Conservation (phyloP, 2,113 vertebrate genomes). For the Corythaixoides concolor region DNA sequence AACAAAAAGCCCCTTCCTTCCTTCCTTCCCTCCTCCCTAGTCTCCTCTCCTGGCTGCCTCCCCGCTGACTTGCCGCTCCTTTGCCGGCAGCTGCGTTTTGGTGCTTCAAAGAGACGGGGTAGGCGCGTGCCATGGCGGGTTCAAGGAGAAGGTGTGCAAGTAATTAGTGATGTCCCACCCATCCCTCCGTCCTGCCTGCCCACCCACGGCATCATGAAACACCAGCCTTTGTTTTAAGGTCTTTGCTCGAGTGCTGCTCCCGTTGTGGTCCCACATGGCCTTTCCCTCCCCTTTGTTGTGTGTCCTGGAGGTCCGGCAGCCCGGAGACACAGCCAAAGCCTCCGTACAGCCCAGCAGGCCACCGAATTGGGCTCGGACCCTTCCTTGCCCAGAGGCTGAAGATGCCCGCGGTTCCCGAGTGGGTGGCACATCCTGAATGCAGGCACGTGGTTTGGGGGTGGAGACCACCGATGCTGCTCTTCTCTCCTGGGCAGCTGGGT, state of each 20-base stretch:
- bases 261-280: fast-evolving
- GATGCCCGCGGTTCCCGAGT: fast-evolving
- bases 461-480: background rate
- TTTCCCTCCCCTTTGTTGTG: background rate
- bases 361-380: background rate
- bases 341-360: background rate
- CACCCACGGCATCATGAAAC: background rate
- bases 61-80: background rate
- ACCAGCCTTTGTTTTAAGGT: background rate
- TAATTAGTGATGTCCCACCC: background rate
- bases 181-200: background rate
- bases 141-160: background rate
- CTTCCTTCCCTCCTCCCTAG: too few relatives aligned
- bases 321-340: background rate
- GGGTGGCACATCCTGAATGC: background rate
- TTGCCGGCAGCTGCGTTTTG: background rate
- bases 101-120: background rate
- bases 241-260: background rate
- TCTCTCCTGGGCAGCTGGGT: background rate
- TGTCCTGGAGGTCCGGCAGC: background rate
- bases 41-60: background rate
- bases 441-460: background rate
- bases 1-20: background rate
- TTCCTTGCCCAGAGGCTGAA: background rate
- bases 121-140: fast-evolving